These are phyloP conservation scores for Dyspetes luteomarginatus DNA, from an alignment of 2,888 invertebrate genomes.

Conservation along the genomic window DNA sequence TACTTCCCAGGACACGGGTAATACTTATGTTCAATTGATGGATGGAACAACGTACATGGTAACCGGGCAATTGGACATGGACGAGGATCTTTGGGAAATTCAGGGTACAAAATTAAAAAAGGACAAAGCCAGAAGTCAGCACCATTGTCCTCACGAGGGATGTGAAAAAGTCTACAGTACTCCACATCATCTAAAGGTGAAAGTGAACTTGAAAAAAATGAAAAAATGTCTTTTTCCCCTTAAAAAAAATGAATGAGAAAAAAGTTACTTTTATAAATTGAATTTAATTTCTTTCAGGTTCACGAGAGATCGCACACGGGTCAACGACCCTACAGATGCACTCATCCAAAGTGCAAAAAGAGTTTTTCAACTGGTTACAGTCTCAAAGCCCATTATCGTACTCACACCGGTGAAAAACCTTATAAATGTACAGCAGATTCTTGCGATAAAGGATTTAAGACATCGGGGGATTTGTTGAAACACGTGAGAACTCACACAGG, in stretches of 20 bases:
- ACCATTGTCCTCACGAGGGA: constrained; percentile 83
- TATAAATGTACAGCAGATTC: constrained; percentile 85
- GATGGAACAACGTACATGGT: constrained; percentile 79
- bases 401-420: constrained; percentile 86
- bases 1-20: constrained; percentile 71
- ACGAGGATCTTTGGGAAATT: constrained; percentile 77
- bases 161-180: constrained; percentile 84
- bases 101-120: constrained; percentile 74
- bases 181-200: constrained; percentile 84
- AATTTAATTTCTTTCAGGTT: constrained; percentile 80
- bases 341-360: constrained; percentile 84
- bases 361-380: constrained; percentile 85
- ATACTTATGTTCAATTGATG: constrained; percentile 77
- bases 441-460: constrained; percentile 86
- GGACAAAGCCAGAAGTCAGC: constrained; percentile 73
- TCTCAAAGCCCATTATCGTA: constrained; percentile 85
- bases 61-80: constrained; percentile 73
- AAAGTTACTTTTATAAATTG: too few relatives aligned
- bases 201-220: constrained; percentile 76
- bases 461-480: constrained; percentile 86
- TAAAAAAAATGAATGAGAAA: too few relatives aligned
- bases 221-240: too few relatives aligned
- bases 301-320: constrained; percentile 85
- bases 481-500: constrained; percentile 87
- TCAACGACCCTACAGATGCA: constrained; percentile 84